phyloP scores from a whole-genome alignment of 2,888 invertebrate species.

The Euspilapteryx auroguttella region DNA sequence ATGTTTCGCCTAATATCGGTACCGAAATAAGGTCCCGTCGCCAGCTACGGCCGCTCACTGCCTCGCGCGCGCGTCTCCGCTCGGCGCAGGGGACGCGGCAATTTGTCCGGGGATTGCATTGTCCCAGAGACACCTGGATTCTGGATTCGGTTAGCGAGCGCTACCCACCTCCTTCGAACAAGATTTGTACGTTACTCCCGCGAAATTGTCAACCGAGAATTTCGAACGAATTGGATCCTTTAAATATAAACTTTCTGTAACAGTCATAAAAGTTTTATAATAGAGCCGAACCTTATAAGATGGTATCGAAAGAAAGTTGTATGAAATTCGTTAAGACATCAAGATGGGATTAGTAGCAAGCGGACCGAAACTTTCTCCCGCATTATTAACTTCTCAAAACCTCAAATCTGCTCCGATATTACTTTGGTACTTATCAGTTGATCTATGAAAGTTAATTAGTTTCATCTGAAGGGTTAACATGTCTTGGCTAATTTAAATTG shows the following conservation, averaged over 20 bases:
- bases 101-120: slow-evolving; percentile 50
- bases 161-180: slow-evolving; percentile 9
- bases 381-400: slow-evolving; percentile 25
- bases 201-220: no score
- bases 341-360: slow-evolving; percentile 19
- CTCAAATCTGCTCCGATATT: no score
- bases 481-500: no score
- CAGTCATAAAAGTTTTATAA: not conserved
- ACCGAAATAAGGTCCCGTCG: no score
- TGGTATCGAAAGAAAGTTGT: slow-evolving; percentile 20
- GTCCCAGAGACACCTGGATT: slow-evolving; percentile 45
- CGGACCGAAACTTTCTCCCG: slow-evolving; percentile 22
- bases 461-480: no score
- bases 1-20: no score
- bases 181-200: slow-evolving; percentile 20
- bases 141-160: slow-evolving; percentile 38
- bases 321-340: slow-evolving; percentile 21
- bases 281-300: slow-evolving; percentile 7
- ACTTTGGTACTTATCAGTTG: no score
- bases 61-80: not conserved
- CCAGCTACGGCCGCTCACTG: not conserved
- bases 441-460: no score
- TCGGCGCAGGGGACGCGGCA: slow-evolving; percentile 16
- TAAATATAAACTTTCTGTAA: not conserved
- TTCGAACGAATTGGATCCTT: slow-evolving; percentile 1